A percentile compares a stretch with the other conserved stretches of the same genome.
Evolutionary conservation across 2,797 vertebrate species (phyloP).

Genomic region (Esox lucius): DNA sequence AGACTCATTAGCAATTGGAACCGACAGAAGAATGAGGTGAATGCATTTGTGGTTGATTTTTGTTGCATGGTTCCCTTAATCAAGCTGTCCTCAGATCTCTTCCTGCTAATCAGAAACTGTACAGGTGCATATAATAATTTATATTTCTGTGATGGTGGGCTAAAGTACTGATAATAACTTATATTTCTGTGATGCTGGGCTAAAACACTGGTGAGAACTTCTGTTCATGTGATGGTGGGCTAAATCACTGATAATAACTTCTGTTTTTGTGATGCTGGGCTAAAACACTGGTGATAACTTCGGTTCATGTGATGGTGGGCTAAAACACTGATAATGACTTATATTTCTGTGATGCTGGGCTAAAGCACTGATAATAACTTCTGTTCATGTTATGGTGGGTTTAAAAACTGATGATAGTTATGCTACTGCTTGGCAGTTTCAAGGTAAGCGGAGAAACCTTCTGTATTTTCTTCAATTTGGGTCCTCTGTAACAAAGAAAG

Average conservation of each 20-base stretch:
- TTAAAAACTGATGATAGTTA: slow-evolving; percentile 11
- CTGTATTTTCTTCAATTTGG: not conserved
- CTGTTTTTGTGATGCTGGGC: slow-evolving; percentile 8
- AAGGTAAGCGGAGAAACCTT: not conserved
- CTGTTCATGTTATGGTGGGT: slow-evolving; percentile 8
- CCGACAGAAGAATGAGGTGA: slow-evolving; percentile 47
- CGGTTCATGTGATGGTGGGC: too few species aligned
- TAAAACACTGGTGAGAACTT: slow-evolving; percentile 2
- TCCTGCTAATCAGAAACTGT: slow-evolving; percentile 23
- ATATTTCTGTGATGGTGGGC: too few species aligned
- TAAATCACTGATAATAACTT: not conserved
- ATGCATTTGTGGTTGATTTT: slow-evolving; percentile 31
- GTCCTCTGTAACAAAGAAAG: not conserved
- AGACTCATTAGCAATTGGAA: slow-evolving; percentile 43
- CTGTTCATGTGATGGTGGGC: slow-evolving; percentile 4
- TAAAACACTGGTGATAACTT: slow-evolving; percentile 10
- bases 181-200: too few species aligned
- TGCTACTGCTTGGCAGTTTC: not conserved
- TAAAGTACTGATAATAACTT: too few species aligned
- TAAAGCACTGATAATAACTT: not conserved
- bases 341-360: too few species aligned
- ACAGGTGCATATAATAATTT: not conserved
- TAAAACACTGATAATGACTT: too few species aligned
- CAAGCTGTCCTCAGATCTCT: slow-evolving; percentile 50
- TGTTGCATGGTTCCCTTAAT: slow-evolving; percentile 37